Base-by-base conservation (phyloP, 2,113 vertebrate species). In the Oncorhynchus clarkii region DNA sequence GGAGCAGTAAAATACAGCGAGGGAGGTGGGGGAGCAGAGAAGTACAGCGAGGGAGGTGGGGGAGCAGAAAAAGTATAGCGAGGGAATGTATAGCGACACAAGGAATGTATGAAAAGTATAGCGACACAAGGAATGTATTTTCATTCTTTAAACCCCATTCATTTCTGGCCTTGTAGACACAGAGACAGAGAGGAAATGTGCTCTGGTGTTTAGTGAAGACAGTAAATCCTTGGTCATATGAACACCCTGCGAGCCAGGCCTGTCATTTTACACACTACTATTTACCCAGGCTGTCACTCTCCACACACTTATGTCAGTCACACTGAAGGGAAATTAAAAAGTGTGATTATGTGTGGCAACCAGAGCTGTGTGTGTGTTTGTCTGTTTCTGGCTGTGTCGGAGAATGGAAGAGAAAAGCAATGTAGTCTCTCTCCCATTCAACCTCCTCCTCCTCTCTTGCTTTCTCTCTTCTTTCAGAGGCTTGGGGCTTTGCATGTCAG, bases 91-190 rank as follows among this genome's bases (percentile, higher is more conserved):
- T 27, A 27, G 27, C 27, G 3, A 27, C 27, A 26, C 18, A 48
- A 84, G 74, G 83, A 87, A 85, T 87, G 85, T 79, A 74, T 88
- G 24, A 26, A 26, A 26, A 26, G 24, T 26, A 26, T 26, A 26
- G 24, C 39, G 12, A 34, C 74, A 74, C 20, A 48, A 84, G 74
- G 83, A 87, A 85, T 87, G 85, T 79, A 74, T 88, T 82, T 77
- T 73, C 26, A 72, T 73, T 82, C 76, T 81, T 62, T 72, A 59
- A 45, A 76, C 60, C 76, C 80, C 57, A 76, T 84, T 72, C 72
- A 85, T 68, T 67, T 80, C 80, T 80, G 80, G 49, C 39, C 11
- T 12, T 12, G 39, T 59, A 27, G 54, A 51, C 67, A 77, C 26
- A 64, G 54, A 51, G 69, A 77, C 26, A 64, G 67, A 84, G 71